These are phyloP conservation scores for Craseonycteris thonglongyai DNA, from an alignment of 2,113 vertebrate genomes.

Conservation along the genomic window DNA sequence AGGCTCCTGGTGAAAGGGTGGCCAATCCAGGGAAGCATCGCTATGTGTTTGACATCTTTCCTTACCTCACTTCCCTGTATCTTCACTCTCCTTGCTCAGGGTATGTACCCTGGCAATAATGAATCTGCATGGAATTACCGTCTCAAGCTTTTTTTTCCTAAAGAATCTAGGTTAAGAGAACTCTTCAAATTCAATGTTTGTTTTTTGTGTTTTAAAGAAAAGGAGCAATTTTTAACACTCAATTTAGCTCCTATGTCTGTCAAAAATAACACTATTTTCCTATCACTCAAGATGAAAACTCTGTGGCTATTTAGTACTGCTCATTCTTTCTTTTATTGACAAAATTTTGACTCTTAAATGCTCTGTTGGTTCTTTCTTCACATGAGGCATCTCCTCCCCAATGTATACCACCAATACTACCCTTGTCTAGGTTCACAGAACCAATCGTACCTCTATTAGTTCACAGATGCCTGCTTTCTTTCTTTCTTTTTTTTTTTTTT, in stretches of 20 bases:
- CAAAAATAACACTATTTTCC: background rate
- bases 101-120: background rate
- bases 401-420: accelerated
- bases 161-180: background rate
- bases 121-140: background rate
- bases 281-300: background rate
- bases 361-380: background rate
- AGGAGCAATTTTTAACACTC: background rate
- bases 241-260: background rate
- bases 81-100: background rate
- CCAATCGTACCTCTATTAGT: background rate
- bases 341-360: background rate
- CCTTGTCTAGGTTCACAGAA: background rate
- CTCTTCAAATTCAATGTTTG: background rate
- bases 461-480: background rate
- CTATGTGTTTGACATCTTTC: background rate
- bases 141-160: background rate
- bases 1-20: background rate
- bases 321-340: background rate
- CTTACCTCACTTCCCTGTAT: accelerated
- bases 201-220: too few relatives aligned
- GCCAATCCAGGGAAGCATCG: background rate
- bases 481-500: too few relatives aligned
- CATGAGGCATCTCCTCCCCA: background rate
- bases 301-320: background rate